These are phyloP conservation scores for Synergus umbraculus DNA, from an alignment of 2,888 invertebrate genomes.

Conservation along the genomic window DNA sequence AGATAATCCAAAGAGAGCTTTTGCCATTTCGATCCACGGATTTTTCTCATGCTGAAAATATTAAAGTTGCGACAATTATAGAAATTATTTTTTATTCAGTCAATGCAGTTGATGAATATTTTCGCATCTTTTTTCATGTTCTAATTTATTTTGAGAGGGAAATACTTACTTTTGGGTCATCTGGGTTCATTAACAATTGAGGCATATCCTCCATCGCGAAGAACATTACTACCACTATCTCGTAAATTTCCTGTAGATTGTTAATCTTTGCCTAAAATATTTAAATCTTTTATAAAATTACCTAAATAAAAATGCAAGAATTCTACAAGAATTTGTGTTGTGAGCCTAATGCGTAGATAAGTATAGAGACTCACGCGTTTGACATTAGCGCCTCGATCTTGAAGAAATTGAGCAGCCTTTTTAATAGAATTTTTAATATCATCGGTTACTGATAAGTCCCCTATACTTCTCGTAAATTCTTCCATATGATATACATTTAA, in stretches of 20 bases:
- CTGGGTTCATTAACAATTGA: conserved; percentile 78
- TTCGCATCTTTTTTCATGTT: too few species aligned
- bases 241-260: conserved; percentile 78
- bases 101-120: too few species aligned
- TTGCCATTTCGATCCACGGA: conserved; percentile 68
- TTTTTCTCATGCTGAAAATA: conserved; percentile 66
- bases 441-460: conserved; percentile 78
- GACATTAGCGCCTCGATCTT: conserved; percentile 76
- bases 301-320: background rate
- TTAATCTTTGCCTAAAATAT: conserved; percentile 1
- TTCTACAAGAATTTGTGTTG: background rate
- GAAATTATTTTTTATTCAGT: too few species aligned
- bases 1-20: conserved; percentile 72
- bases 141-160: background rate
- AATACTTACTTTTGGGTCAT: conserved; percentile 77
- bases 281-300: background rate
- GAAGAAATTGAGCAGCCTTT: conserved; percentile 79
- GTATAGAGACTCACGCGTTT: conserved; percentile 70
- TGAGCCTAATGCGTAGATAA: background rate
- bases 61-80: background rate
- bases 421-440: conserved; percentile 79
- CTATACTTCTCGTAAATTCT: conserved; percentile 79
- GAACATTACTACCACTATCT: conserved; percentile 79
- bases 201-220: conserved; percentile 80
- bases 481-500: conserved; percentile 83